A percentile compares a stretch with the other conserved stretches of the same genome.
phyloP scores from a whole-genome alignment of 2,888 invertebrate genomes.

The Eupeodes latifasciatus region DNA sequence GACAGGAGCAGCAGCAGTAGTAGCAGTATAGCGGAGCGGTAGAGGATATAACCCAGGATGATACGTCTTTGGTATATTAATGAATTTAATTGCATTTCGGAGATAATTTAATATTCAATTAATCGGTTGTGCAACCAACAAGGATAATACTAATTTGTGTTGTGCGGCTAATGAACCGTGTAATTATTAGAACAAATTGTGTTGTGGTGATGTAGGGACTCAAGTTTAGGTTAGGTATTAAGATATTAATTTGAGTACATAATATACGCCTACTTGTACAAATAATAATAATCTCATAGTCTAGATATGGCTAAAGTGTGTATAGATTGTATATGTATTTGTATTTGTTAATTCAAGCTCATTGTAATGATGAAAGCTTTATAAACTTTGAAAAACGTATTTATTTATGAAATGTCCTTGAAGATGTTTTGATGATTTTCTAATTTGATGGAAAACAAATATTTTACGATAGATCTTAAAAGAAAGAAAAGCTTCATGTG shows the following conservation, averaged over 20 bases:
- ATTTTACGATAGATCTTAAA: background rate
- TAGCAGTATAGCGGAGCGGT: background rate
- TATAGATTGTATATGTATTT: background rate
- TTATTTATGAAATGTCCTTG: background rate
- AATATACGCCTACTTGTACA: background rate
- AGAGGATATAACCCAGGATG: constrained; percentile 22
- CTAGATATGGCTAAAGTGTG: background rate
- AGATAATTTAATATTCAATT: constrained; percentile 74
- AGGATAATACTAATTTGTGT: constrained; percentile 71
- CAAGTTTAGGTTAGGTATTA: constrained; percentile 7
- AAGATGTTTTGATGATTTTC: background rate
- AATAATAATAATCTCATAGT: background rate
- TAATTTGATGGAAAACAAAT: background rate
- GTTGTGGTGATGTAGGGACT: constrained; percentile 44
- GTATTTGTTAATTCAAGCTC: background rate
- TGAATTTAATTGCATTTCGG: constrained; percentile 70
- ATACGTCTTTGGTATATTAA: constrained; percentile 65
- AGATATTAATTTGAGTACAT: constrained; percentile 26
- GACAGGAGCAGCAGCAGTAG: too few relatives aligned
- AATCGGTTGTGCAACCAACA: constrained; percentile 72
- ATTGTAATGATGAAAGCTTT: background rate
- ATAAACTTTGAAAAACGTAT: background rate
- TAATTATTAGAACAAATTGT: constrained; percentile 70
- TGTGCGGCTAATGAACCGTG: constrained; percentile 72
- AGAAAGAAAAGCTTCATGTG: background rate